Conservation (phyloP, 2,113 vertebrate genomes). For the Antechinus stuartii region DNA sequence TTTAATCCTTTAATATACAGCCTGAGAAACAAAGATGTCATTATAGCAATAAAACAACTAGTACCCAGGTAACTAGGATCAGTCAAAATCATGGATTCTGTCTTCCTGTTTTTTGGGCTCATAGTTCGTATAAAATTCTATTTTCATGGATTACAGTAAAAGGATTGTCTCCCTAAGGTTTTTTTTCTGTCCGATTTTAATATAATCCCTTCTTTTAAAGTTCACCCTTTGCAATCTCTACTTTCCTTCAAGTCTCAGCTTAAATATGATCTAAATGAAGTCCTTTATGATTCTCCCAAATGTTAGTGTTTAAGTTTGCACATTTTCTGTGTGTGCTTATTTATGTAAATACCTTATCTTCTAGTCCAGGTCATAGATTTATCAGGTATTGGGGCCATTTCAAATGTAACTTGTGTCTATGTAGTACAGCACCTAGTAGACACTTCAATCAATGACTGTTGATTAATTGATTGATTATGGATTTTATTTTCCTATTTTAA, state of each 20-base stretch:
- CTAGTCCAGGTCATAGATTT: not conserved
- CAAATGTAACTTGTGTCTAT: not conserved
- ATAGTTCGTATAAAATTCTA: not conserved
- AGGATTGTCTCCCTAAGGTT: not conserved
- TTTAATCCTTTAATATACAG: not conserved
- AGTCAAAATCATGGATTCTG: not conserved
- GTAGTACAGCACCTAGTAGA: not conserved
- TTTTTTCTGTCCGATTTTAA: not conserved
- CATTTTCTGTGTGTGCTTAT: not conserved
- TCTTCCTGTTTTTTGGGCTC: not conserved
- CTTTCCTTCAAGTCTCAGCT: not conserved
- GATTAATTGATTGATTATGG: not conserved
- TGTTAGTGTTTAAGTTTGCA: not conserved
- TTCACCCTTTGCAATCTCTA: not conserved
- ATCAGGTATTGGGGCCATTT: not conserved
- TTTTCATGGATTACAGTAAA: not conserved
- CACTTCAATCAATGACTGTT: not conserved
- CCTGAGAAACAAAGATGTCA: not conserved
- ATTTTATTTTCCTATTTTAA: not conserved
- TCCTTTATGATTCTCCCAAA: not conserved
- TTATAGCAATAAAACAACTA: not conserved
- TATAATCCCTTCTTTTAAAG: not conserved
- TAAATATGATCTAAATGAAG: not conserved
- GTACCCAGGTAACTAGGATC: not conserved
- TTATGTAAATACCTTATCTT: not conserved